Evolutionary conservation across 2,113 vertebrate species (phyloP).

Genomic region (Panurus biarmicus): DNA sequence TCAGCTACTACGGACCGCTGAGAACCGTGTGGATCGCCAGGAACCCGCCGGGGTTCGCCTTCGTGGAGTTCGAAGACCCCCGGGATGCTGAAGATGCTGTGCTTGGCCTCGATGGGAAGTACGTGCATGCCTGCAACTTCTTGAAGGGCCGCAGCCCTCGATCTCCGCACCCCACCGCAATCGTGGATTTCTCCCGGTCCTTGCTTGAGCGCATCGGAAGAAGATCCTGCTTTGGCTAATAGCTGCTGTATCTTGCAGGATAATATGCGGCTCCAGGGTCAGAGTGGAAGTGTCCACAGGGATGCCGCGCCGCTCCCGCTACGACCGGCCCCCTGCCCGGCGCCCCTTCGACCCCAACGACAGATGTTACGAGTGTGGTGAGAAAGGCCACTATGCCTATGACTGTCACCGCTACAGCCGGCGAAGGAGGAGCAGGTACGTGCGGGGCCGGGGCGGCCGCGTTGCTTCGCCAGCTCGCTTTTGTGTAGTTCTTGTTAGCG

Average conservation of each 20-base stretch:
- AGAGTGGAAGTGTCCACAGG: slow-evolving; percentile 67
- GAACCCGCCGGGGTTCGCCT: slow-evolving; percentile 87
- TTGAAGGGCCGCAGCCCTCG: too few relatives aligned
- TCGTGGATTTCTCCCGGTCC: too few relatives aligned
- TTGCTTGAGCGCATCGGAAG: too few relatives aligned
- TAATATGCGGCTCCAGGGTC: slow-evolving; percentile 60
- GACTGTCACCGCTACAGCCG: slow-evolving; percentile 86
- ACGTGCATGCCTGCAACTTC: too few relatives aligned
- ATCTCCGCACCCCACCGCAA: too few relatives aligned
- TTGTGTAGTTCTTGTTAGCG: slow-evolving; percentile 38
- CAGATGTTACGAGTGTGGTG: slow-evolving; percentile 86
- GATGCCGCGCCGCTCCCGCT: too few relatives aligned
- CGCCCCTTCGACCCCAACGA: slow-evolving; percentile 83
- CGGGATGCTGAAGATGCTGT: slow-evolving; percentile 82
- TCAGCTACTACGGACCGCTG: slow-evolving; percentile 85
- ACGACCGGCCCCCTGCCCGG: too few relatives aligned
- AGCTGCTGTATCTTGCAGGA: too few relatives aligned
- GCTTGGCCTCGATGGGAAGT: slow-evolving; percentile 82
- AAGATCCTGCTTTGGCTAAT: too few relatives aligned
- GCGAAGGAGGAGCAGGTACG: slow-evolving; percentile 81
- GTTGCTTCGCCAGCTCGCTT: slow-evolving; percentile 6
- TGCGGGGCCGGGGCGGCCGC: slow-evolving; percentile 17
- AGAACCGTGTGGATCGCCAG: slow-evolving; percentile 87
- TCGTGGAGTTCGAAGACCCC: slow-evolving; percentile 82
- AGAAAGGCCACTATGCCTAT: slow-evolving; percentile 89